Conservation (phyloP, 2,888 invertebrate genomes). For the Acrocera orbiculus region DNA sequence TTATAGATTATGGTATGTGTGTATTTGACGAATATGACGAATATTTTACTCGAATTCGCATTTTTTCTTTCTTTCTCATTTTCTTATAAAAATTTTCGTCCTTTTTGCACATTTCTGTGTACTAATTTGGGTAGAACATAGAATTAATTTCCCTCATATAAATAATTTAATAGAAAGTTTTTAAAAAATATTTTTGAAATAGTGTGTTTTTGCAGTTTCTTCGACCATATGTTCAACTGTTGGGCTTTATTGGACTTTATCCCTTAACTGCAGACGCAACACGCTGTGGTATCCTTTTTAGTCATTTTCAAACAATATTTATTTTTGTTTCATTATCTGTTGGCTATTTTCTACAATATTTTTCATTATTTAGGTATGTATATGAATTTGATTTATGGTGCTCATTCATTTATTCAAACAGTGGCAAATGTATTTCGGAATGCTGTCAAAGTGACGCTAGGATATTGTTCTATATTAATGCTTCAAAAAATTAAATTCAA, state of each 20-base stretch:
- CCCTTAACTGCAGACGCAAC: conserved; percentile 47
- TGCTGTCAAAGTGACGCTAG: no score
- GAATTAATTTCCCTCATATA: not conserved
- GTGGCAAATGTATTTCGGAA: no score
- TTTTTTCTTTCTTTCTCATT: no score
- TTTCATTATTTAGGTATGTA: conserved; percentile 54
- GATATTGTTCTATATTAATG: no score
- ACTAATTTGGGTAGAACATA: no score
- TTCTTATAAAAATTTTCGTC: no score
- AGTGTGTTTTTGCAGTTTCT: conserved; percentile 38
- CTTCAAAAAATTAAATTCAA: no score
- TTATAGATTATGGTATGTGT: no score
- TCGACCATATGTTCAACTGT: conserved; percentile 53
- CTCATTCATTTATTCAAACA: no score
- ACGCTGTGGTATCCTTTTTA: conserved; percentile 40
- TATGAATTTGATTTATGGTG: not conserved
- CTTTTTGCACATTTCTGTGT: no score
- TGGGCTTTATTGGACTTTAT: conserved; percentile 58
- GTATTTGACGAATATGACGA: no score
- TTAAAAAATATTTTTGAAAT: not conserved
- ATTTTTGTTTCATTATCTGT: conserved; percentile 46
- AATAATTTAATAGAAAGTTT: not conserved
- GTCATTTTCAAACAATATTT: conserved; percentile 49
- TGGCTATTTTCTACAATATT: conserved; percentile 61
- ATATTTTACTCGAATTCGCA: no score